Evolutionary conservation across 2,113 vertebrate genomes (phyloP).

Genomic region (Emydocephalus ijimae): DNA sequence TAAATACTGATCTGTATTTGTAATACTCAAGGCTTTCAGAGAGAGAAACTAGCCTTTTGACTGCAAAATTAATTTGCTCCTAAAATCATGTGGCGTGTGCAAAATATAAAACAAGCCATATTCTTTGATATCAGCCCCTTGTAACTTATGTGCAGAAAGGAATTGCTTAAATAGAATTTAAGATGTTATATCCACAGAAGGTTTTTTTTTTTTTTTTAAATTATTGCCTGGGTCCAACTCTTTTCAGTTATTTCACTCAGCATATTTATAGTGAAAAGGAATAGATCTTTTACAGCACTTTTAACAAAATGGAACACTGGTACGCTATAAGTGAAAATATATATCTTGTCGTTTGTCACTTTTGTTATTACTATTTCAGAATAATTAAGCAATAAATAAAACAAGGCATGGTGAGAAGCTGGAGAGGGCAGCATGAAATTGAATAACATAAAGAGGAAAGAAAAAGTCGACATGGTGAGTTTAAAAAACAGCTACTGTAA

Average conservation of each 20-base stretch:
- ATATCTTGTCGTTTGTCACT: slow-evolving; percentile 55
- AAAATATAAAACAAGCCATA: background rate
- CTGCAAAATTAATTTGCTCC: background rate
- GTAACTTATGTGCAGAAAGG: slow-evolving; percentile 2
- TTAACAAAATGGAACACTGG: slow-evolving; percentile 50
- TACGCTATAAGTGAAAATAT: slow-evolving; percentile 54
- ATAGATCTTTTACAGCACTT: slow-evolving; percentile 50
- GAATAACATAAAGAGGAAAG: background rate
- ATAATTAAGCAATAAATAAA: slow-evolving; percentile 57
- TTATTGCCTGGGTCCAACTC: slow-evolving; percentile 22
- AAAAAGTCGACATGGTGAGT: background rate
- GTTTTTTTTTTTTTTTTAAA: background rate
- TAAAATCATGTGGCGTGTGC: background rate
- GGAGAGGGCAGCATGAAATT: background rate
- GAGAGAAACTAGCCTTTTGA: background rate
- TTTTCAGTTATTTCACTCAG: slow-evolving; percentile 54
- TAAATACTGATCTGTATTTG: background rate
- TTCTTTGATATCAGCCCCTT: background rate
- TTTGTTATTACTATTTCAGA: slow-evolving; percentile 52
- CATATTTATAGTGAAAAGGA: slow-evolving; percentile 43
- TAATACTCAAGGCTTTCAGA: background rate
- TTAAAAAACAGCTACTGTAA: background rate
- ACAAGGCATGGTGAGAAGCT: slow-evolving; percentile 8
- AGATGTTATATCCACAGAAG: background rate
- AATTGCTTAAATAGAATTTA: slow-evolving; percentile 3